Conservation (phyloP, 64 coral and sea anemone species). For the Actinia equina region DNA sequence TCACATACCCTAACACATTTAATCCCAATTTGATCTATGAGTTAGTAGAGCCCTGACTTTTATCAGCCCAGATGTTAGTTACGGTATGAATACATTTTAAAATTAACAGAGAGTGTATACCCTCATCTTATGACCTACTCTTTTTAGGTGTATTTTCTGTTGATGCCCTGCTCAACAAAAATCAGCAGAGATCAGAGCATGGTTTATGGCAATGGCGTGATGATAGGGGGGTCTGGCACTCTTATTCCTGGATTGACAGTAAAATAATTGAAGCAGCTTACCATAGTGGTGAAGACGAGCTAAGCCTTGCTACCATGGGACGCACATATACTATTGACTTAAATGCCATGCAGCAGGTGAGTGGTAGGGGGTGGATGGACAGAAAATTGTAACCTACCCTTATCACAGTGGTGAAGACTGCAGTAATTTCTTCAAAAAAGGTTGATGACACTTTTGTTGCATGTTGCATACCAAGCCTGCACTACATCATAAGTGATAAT, state of each 20-base stretch:
- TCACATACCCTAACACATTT: too few relatives aligned
- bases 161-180: conserved; percentile 75
- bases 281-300: conserved; percentile 94
- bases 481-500: too few relatives aligned
- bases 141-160: conserved; percentile 79
- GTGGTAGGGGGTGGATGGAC: not conserved
- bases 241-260: conserved; percentile 98
- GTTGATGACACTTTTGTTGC: too few relatives aligned
- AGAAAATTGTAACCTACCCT: not conserved
- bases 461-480: too few relatives aligned
- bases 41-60: too few relatives aligned
- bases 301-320: conserved; percentile 88
- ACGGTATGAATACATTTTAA: not conserved
- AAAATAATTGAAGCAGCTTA: conserved; percentile 97
- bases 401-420: not conserved
- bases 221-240: conserved; percentile 93
- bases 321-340: conserved; percentile 98
- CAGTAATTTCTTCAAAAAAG: too few relatives aligned
- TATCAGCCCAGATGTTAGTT: too few relatives aligned
- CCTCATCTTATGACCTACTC: not conserved
- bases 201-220: conserved; percentile 98
- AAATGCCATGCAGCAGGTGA: conserved; percentile 96
- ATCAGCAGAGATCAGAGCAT: conserved; percentile 76
- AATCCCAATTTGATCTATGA: too few relatives aligned
- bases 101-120: not conserved